These are phyloP conservation scores for Morinoia aosen DNA, from an alignment of 2,888 invertebrate genomes.

Conservation along the genomic window DNA sequence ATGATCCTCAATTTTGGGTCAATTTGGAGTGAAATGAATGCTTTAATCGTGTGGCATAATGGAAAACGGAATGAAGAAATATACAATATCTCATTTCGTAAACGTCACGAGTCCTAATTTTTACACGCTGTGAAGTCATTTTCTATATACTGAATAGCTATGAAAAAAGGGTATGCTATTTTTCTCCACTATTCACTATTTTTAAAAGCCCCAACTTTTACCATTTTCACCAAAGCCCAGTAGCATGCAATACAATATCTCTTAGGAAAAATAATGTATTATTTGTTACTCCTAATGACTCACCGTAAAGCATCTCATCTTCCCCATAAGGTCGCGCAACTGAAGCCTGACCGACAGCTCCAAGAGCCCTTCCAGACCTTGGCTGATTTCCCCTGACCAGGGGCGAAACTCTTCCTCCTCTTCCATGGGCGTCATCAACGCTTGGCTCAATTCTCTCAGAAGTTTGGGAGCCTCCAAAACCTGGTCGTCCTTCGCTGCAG, in stretches of 20 bases:
- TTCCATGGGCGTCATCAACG: not conserved
- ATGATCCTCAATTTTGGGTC: no score
- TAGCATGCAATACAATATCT: not conserved
- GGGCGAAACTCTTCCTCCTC: slow-evolving; percentile 14
- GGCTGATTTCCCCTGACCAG: not conserved
- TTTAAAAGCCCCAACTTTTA: not conserved
- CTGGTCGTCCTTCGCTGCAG: not conserved
- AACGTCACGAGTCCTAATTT: no score
- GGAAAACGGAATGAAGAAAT: no score
- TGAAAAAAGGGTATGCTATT: no score
- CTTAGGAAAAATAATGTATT: not conserved
- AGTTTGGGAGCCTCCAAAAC: not conserved
- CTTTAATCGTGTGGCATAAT: no score
- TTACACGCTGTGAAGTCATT: no score
- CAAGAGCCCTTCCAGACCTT: not conserved
- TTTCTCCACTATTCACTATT: no score
- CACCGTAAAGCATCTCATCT: not conserved
- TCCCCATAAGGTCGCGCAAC: not conserved
- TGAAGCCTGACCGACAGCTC: not conserved
- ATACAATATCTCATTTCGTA: no score
- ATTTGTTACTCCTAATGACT: no score
- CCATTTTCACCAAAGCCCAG: not conserved
- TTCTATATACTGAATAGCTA: no score
- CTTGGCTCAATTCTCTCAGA: not conserved
- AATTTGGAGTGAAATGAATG: no score